phyloP scores from a whole-genome alignment of 2,888 invertebrate genomes.

The Aspidiotus destructor region DNA sequence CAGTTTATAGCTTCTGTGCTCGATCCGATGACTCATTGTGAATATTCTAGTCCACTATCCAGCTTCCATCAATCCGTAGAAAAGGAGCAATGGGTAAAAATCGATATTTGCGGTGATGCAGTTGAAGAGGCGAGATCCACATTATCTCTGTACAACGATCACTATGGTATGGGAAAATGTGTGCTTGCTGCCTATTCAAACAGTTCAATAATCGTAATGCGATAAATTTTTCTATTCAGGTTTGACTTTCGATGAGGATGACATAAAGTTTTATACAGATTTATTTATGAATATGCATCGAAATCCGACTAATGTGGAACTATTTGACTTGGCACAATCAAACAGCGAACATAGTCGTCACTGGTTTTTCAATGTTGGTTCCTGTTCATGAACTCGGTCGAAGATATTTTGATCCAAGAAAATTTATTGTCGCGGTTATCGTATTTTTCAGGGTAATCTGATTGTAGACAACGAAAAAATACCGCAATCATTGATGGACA shows the following conservation, averaged over 20 bases:
- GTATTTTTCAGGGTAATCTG: slow-evolving; percentile 56
- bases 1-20: slow-evolving; percentile 56
- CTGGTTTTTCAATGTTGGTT: slow-evolving; percentile 82
- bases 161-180: too few species aligned
- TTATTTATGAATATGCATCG: slow-evolving; percentile 73
- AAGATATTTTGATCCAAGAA: neutral
- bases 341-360: slow-evolving; percentile 97
- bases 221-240: slow-evolving; percentile 46
- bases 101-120: slow-evolving; percentile 55
- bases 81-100: slow-evolving; percentile 66
- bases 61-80: slow-evolving; percentile 49
- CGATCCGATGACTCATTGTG: slow-evolving; percentile 89
- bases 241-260: slow-evolving; percentile 86
- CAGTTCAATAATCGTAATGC: too few species aligned
- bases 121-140: too few species aligned
- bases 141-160: too few species aligned
- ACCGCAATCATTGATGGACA: slow-evolving; percentile 75
- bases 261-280: slow-evolving; percentile 79
- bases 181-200: too few species aligned
- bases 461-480: slow-evolving; percentile 69
- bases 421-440: neutral
- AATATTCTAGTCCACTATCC: slow-evolving; percentile 56
- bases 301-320: slow-evolving; percentile 94
- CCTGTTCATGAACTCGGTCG: neutral
- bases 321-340: slow-evolving; percentile 95